Evolutionary conservation across 2,113 vertebrate genomes (phyloP), one percentile per base, ranked within the genome.

Genomic region (Melanocharis versteri): DNA sequence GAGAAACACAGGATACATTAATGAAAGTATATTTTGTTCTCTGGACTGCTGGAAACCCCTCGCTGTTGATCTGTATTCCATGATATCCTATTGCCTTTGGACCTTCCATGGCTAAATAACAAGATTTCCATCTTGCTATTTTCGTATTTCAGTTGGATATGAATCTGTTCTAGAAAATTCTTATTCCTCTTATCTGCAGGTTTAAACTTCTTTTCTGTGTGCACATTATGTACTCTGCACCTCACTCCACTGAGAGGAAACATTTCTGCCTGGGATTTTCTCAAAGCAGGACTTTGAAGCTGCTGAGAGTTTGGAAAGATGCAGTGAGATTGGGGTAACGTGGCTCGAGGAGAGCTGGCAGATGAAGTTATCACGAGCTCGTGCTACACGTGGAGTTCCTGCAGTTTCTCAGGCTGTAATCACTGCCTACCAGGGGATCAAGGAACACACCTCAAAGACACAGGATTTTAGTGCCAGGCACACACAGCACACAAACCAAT

Each of bases 401-500:
- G 24, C 20, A 42, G n/a, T 9, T 81, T 23, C 24, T n/a, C 61
- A 79, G 45, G 48, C 62, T 42, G 24, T 3, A 15, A 45, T 15
- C 70, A 9, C 28, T 53, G n/a, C n/a, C 42, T 8, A 2, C 2
- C 61, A 47, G 57, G 19, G 26, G 5, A 40, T 3, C 44, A 33
- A 10, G 23, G 13, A 33, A 19, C 31, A 11, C 24, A 7, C 37
- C 23, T 28, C 11, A 35, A 12, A 35, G 20, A 11, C 0, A 12
- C 33, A 40, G 54, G 14, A 27, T 20, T 44, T 26, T 1, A 31
- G n/a, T 13, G 48, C 4, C 78, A 82, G 78, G 47, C 5, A 89
- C 60, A 39, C 1, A 5, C 1, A 65, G 28, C 0, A 0, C 72
- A 26, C 12, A 48, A 48, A 50, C 16, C 56, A 27, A 1, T 1